Evolutionary conservation across 23 tunicate species (phyloP).

Genomic region (Styela plicata): DNA sequence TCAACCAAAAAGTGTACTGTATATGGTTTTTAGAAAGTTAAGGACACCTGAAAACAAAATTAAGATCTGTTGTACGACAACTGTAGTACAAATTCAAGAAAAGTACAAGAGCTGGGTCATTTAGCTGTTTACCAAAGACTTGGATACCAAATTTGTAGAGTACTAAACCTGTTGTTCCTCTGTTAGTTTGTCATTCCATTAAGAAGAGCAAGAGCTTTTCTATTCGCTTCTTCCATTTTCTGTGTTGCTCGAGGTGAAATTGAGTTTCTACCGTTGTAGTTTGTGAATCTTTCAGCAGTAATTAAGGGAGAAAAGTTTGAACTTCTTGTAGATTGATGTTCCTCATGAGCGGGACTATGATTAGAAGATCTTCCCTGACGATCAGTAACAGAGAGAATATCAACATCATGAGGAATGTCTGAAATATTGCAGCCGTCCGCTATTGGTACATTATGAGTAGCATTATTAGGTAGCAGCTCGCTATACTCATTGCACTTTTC

Average conservation of each 20-base stretch:
- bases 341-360: neutral
- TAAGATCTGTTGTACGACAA: no score
- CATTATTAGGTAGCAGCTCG: neutral
- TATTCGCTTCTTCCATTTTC: constrained; percentile 24
- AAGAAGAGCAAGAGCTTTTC: constrained; percentile 14
- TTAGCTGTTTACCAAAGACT: no score
- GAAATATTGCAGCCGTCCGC: constrained; percentile 1
- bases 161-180: no score
- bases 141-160: no score
- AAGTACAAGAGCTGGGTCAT: no score
- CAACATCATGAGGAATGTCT: neutral
- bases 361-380: neutral
- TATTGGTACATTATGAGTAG: neutral
- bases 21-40: no score
- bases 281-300: neutral
- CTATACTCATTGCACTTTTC: neutral
- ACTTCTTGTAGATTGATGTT: neutral
- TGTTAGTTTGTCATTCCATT: neutral
- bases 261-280: neutral
- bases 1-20: no score
- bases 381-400: neutral
- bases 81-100: no score
- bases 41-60: no score
- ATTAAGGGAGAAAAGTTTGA: neutral
- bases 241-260: constrained; percentile 15